These are phyloP conservation scores for Acanthosepion esculentum DNA, from an alignment of 2,888 invertebrate genomes.

Conservation along the genomic window DNA sequence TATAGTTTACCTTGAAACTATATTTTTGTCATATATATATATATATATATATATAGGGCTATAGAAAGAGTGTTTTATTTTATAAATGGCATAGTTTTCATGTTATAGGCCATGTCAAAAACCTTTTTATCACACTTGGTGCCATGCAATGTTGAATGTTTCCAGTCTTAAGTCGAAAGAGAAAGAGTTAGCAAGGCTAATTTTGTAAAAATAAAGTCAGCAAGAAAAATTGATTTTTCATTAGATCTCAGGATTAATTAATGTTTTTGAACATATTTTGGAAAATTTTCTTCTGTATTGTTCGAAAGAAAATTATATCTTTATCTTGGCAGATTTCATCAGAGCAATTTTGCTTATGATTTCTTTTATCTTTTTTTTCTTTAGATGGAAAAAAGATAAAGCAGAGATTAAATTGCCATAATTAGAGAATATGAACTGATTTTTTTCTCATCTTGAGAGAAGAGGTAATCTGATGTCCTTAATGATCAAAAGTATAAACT, in stretches of 20 bases:
- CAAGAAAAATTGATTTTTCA: neutral
- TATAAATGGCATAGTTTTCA: neutral
- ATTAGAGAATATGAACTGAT: slow-evolving; percentile 20
- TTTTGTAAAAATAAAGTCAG: neutral
- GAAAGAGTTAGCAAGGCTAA: neutral
- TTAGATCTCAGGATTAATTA: neutral
- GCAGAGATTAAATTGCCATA: neutral
- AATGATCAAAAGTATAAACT: neutral
- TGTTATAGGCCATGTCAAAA: neutral
- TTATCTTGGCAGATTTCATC: neutral
- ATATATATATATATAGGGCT: neutral
- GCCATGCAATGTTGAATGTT: neutral
- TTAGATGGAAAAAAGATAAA: slow-evolving; percentile 17
- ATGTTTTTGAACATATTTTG: neutral
- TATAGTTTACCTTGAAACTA: no score
- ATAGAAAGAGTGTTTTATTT: no score
- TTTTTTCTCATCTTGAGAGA: neutral
- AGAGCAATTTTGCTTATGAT: neutral
- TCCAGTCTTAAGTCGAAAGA: neutral
- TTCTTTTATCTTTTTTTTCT: neutral
- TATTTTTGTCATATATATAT: neutral
- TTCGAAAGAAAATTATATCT: neutral
- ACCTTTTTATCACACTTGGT: no score
- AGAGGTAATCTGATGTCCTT: slow-evolving; percentile 17
- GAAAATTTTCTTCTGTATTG: neutral